Evolutionary conservation across 2,113 vertebrate genomes (phyloP).

Genomic region (Coturnix japonica): DNA sequence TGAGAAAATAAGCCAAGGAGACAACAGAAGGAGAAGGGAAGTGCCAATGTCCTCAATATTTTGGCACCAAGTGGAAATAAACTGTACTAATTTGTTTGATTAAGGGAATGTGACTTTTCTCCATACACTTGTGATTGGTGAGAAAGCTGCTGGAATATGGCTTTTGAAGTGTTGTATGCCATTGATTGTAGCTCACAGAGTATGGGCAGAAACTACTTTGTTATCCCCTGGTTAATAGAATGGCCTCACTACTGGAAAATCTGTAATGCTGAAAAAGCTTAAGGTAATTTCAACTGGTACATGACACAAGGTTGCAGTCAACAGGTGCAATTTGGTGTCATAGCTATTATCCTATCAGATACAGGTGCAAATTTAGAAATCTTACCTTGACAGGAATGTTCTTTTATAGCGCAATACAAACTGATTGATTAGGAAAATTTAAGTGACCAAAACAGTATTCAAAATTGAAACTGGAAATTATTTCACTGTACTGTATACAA

Average conservation of each 20-base stretch:
- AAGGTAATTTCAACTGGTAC: not conserved
- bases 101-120: conserved; percentile 30
- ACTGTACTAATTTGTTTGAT: conserved; percentile 53
- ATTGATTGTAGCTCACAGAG: not conserved
- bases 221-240: conserved; percentile 4
- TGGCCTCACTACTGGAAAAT: not conserved
- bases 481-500: not conserved
- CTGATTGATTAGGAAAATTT: not conserved
- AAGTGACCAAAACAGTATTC: not conserved
- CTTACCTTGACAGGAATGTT: not conserved
- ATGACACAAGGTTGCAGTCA: not conserved
- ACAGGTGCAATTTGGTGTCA: not conserved
- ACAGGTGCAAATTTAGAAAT: not conserved
- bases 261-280: not conserved
- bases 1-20: conserved; percentile 43
- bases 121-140: not conserved
- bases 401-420: not conserved
- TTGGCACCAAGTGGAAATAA: not conserved
- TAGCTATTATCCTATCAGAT: not conserved
- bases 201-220: not conserved
- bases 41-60: conserved; percentile 39
- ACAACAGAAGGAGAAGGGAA: conserved; percentile 58
- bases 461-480: not conserved
- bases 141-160: conserved; percentile 5
- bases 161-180: conserved; percentile 22